phyloP scores from a whole-genome alignment of 2,888 invertebrate genomes.

The Sthenelais limicola region DNA sequence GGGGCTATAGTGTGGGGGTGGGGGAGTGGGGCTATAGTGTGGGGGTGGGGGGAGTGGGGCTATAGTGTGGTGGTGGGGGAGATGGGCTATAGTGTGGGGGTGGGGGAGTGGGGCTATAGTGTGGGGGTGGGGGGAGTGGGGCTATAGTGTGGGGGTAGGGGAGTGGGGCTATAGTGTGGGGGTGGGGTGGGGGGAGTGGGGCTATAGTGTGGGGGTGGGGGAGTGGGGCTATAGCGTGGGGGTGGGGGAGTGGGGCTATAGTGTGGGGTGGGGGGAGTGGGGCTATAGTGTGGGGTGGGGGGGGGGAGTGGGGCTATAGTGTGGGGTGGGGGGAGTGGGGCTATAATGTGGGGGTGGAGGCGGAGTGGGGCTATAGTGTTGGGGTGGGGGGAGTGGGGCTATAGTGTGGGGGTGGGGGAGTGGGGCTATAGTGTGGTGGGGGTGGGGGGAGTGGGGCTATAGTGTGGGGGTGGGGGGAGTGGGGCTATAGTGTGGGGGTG shows the following conservation, averaged over 20 bases:
- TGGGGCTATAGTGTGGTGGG: background rate
- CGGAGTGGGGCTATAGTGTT: background rate
- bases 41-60: no score
- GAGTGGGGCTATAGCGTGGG: no score
- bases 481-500: background rate
- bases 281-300: background rate
- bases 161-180: background rate
- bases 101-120: background rate
- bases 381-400: background rate
- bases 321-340: background rate
- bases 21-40: no score
- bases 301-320: background rate
- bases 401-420: background rate
- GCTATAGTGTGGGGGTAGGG: background rate
- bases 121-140: background rate
- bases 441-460: background rate
- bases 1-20: no score
- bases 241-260: no score
- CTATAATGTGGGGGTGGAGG: background rate
- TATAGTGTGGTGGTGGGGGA: background rate
- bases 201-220: background rate
- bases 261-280: background rate
- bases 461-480: constrained; percentile 1
- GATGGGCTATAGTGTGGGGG: background rate
- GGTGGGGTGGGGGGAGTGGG: background rate